Evolutionary conservation across 2,888 invertebrate genomes (phyloP), one percentile per base, ranked within the genome.

Genomic region (Aspidapion aeneum): DNA sequence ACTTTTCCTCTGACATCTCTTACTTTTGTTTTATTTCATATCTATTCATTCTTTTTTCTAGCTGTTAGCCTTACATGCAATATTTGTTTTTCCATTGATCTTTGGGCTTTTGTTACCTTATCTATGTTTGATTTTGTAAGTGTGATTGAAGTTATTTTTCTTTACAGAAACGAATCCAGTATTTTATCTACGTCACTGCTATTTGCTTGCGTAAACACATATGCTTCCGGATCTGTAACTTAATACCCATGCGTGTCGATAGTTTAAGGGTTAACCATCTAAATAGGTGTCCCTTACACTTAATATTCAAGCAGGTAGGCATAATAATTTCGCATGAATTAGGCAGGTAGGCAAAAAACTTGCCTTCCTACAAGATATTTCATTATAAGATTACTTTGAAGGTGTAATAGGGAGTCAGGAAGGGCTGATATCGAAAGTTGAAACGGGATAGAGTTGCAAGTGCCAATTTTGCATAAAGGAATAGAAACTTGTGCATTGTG

Each of bases 221-320:
- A 55, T 49, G 55, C 58, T 58, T 66, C 63, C 57, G 61, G 50
- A 66, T 58, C 52, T 54, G 63, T 60, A 17, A 50, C 17, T 21
- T 21, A 21, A 21, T 49, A 21, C 21, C 61, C 63, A 52, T 63
- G 57, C 51, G 55, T 52, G 55, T 52, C 63, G 68, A 63, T 65
- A 65, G 67, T 64, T 66, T 69, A 66, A 70, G 76, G 75, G 75
- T 77, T 74, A 72, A 74, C 72, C 73, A 75, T 78, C 75, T 74
- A 75, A 76, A 77, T 74, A 73, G 80, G 80, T 79, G 79, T 80
- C 79, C 77, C 76, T 80, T 79, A 78, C 80, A 80, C 79, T 79
- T 79, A 80, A 80, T 79, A 80, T 80, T 75, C 79, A 79, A 78
- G 79, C 80, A 80, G 80, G 80, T 80, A 80, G 77, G 78, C 77